Base-by-base conservation (phyloP, 2,888 invertebrate genomes). In the Alsophila aescularia region DNA sequence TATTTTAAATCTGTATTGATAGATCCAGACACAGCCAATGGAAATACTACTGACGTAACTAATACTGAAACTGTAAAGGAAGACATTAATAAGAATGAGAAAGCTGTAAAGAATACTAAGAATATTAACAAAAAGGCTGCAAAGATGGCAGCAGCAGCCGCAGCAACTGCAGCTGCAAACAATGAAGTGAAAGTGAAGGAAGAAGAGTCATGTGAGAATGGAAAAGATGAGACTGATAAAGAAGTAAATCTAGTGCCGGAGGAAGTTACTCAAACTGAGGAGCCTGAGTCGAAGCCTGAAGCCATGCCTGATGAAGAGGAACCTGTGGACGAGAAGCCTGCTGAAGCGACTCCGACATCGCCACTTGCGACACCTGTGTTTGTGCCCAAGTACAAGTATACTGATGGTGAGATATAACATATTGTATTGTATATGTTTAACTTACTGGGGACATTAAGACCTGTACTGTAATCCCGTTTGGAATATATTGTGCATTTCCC, bases 191-290 rank as follows among this genome's bases (percentile, higher is more conserved):
- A 68, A 66, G 62, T 69, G 27, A 81, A 82, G 69, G 83, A 85
- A 60, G 57, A 66, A 13, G 86, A 87, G 72, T 79, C 84, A 73
- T 77, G 75, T 79, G 87, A 88, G 75, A 90, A 90, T 81, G 88
- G 88, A 74, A 90, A 86, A 82, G 81, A 85, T 81, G 89, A 90
- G 88, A 89, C 90, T 90, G 90, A 90, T 83, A 87, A 85, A 78
- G 75, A 85, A 80, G 82, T 76, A 77, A 81, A 77, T 70, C 69
- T 81, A 76, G 85, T 82, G 64, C 74, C 79, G 60, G 81, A 83
- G 27, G 66, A 64, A 42, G 62, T 52, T 34, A 42, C 70, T 53
- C 63, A 50, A 12, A 65, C 67, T 32, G 81, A 79, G 39, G 79
- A 79, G 10, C 49, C 63, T 12, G 48, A 57, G 10, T 34, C 14